Evolutionary conservation across 2,113 vertebrate genomes (phyloP).

Genomic region (Blennius ocellaris): DNA sequence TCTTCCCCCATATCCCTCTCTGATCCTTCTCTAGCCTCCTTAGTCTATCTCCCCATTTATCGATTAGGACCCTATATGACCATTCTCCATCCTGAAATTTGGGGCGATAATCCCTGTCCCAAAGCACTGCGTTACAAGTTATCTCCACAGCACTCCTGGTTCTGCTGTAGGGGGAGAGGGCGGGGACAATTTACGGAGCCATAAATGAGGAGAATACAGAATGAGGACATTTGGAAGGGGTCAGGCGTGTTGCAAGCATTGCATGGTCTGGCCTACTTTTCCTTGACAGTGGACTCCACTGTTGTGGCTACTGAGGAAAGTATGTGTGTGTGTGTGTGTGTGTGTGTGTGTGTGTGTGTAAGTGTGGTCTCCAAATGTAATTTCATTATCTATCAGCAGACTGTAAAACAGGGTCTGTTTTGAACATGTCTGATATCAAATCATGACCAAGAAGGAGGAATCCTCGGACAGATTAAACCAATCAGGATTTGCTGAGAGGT

Average conservation of each 20-base stretch:
- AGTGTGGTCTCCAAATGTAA: constrained; percentile 6
- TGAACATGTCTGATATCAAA: no score
- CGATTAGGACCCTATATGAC: constrained; percentile 68
- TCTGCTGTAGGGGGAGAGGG: constrained; percentile 28
- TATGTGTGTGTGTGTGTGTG: neutral
- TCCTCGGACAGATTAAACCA: constrained; percentile 1
- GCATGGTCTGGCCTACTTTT: constrained; percentile 56
- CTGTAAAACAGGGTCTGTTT: no score
- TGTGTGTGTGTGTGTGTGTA: neutral
- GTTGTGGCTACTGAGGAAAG: constrained; percentile 20
- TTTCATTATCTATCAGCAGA: neutral
- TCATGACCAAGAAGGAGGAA: neutral
- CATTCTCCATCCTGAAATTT: constrained; percentile 68
- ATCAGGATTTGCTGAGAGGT: constrained; percentile 29
- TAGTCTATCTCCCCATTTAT: constrained; percentile 75
- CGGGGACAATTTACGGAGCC: constrained; percentile 28
- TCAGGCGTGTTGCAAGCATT: constrained; percentile 38
- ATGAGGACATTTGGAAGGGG: constrained; percentile 58
- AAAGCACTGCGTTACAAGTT: constrained; percentile 45
- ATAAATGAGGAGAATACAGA: constrained; percentile 57
- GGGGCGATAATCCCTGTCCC: constrained; percentile 59
- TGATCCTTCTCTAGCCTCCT: constrained; percentile 73
- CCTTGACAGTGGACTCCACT: constrained; percentile 40
- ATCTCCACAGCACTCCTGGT: constrained; percentile 46
- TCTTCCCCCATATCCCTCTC: constrained; percentile 75